Percentiles rank a stretch among this genome's conserved stretches.
Conservation (phyloP, 2,797 vertebrate species). For the Galaxias olidus region DNA sequence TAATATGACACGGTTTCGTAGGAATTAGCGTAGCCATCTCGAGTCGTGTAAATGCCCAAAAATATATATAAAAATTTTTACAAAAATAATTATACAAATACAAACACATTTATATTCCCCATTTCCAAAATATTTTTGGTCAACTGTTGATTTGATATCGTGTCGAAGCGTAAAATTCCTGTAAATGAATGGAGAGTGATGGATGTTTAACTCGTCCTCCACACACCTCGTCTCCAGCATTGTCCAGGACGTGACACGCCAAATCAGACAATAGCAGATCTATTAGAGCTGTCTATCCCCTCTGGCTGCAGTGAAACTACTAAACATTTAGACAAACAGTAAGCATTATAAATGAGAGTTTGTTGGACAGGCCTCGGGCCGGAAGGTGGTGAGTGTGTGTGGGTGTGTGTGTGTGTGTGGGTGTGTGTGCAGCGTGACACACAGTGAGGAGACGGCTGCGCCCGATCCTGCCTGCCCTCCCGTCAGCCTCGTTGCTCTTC, state of each 20-base stretch:
- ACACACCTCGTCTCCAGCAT: slow-evolving; percentile 51
- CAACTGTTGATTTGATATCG: no score
- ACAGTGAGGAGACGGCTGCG: background rate
- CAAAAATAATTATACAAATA: no score
- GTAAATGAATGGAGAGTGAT: slow-evolving; percentile 58
- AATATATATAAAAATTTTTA: no score
- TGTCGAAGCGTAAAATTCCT: background rate
- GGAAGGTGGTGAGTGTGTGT: slow-evolving; percentile 9
- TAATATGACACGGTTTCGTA: no score
- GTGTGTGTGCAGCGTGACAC: background rate
- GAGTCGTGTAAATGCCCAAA: no score
- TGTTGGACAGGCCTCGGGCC: slow-evolving; percentile 53
- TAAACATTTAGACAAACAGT: slow-evolving; percentile 60
- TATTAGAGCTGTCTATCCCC: slow-evolving; percentile 56
- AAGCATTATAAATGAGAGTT: slow-evolving; percentile 41
- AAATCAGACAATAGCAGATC: slow-evolving; percentile 54
- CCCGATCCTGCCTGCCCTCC: slow-evolving; percentile 27
- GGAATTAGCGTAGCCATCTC: no score
- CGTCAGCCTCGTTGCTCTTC: slow-evolving; percentile 56
- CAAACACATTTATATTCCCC: no score
- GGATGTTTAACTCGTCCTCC: slow-evolving; percentile 40
- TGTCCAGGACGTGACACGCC: slow-evolving; percentile 51
- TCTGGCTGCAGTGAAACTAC: slow-evolving; percentile 47
- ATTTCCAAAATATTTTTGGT: no score
- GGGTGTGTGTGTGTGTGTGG: slow-evolving; percentile 18